phyloP scores from a whole-genome alignment of 1,140 invertebrate species.

The Dufourea novaeangliae region DNA sequence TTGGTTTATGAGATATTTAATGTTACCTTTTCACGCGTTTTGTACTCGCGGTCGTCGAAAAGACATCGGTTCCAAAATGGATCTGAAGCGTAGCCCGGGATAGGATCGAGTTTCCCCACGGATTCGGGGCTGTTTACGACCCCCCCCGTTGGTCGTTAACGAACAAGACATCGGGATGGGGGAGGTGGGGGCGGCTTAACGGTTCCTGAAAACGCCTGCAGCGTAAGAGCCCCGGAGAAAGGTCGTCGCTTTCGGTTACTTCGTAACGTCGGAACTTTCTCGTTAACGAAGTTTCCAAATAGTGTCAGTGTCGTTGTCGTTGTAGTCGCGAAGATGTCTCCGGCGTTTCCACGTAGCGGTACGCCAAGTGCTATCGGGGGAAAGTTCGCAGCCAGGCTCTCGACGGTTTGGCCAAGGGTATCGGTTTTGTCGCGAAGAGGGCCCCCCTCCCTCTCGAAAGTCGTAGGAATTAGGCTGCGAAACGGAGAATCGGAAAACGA shows the following conservation, averaged over 20 bases:
- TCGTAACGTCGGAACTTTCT: constrained; percentile 31
- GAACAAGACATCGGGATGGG: constrained; percentile 1
- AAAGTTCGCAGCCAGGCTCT: not conserved
- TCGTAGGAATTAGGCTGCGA: not conserved
- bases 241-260: constrained; percentile 19
- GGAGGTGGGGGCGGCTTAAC: too few species aligned
- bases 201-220: too few species aligned
- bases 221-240: not conserved
- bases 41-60: too few species aligned
- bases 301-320: constrained; percentile 5
- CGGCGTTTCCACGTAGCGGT: not conserved
- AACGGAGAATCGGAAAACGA: not conserved
- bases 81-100: too few species aligned
- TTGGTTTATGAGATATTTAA: too few species aligned
- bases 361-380: not conserved
- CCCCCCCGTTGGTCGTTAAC: not conserved
- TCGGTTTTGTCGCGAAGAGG: not conserved
- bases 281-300: constrained; percentile 27
- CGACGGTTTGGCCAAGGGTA: not conserved
- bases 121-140: not conserved
- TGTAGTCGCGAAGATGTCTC: not conserved
- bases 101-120: not conserved
- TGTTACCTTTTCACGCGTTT: too few species aligned
- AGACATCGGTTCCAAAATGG: too few species aligned
- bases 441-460: not conserved